phyloP scores from a whole-genome alignment of 2,888 invertebrate species.

The Drosophila demipolita region DNA sequence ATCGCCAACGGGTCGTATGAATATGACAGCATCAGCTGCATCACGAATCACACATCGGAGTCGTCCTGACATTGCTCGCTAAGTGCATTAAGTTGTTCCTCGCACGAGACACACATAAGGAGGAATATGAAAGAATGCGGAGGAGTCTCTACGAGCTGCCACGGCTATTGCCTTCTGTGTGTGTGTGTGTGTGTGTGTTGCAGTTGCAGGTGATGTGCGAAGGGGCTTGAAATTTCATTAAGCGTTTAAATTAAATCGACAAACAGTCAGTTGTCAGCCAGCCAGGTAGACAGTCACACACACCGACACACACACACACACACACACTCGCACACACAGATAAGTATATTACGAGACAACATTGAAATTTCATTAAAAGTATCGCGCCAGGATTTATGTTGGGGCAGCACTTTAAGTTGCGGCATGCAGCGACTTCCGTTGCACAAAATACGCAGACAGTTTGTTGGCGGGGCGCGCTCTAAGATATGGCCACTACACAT shows the following conservation, averaged over 20 bases:
- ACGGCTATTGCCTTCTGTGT: not conserved
- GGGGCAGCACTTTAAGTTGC: constrained; percentile 73
- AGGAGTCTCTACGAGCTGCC: constrained; percentile 30
- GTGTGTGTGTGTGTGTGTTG: constrained; percentile 4
- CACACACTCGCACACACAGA: constrained; percentile 3
- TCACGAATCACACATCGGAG: constrained; percentile 42
- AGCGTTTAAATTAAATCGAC: constrained; percentile 74
- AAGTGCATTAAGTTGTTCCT: constrained; percentile 85
- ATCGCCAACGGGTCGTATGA: constrained; percentile 60
- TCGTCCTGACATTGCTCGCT: constrained; percentile 65
- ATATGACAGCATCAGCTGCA: constrained; percentile 53
- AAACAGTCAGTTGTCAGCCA: constrained; percentile 64
- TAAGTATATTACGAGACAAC: constrained; percentile 46
- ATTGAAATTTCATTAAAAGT: constrained; percentile 81
- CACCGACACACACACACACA: constrained; percentile 16
- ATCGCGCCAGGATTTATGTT: constrained; percentile 68
- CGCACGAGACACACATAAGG: constrained; percentile 45
- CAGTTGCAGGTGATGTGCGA: constrained; percentile 71
- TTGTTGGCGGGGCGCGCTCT: constrained; percentile 39
- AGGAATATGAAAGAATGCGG: constrained; percentile 51
- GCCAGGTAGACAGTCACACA: constrained; percentile 32
- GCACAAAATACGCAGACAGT: constrained; percentile 74
- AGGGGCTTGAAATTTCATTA: constrained; percentile 78
- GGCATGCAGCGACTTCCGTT: constrained; percentile 70
- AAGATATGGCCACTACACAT: constrained; percentile 76